Evolutionary conservation across 2,797 vertebrate genomes (phyloP).

Genomic region (Sitta carolinensis): DNA sequence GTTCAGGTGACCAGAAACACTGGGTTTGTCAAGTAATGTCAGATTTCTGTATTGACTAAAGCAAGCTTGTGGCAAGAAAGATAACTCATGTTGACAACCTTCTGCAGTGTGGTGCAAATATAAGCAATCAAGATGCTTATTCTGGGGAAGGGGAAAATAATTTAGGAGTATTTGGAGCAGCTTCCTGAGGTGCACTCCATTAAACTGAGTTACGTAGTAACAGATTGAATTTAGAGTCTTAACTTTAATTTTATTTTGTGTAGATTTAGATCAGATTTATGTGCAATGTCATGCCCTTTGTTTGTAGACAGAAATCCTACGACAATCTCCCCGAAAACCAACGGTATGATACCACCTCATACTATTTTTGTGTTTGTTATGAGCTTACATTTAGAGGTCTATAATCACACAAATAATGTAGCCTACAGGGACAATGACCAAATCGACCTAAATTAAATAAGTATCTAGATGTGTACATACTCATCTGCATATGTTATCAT

Average conservation of each 20-base stretch:
- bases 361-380: constrained; percentile 28
- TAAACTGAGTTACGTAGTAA: constrained; percentile 46
- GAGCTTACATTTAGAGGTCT: constrained; percentile 21
- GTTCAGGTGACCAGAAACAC: constrained; percentile 48
- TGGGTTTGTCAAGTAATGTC: constrained; percentile 2
- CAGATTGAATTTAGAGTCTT: constrained; percentile 57
- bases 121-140: background rate
- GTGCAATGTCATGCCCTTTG: constrained; percentile 18
- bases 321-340: background rate
- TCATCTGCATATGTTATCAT: constrained; percentile 59
- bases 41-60: background rate
- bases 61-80: background rate
- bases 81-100: constrained; percentile 43
- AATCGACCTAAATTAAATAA: constrained; percentile 57
- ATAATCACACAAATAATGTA: constrained; percentile 57
- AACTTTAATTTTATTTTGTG: constrained; percentile 58
- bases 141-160: constrained; percentile 52
- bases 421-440: constrained; percentile 48
- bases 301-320: constrained; percentile 36
- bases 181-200: constrained; percentile 51
- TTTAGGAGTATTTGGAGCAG: constrained; percentile 24
- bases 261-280: constrained; percentile 53
- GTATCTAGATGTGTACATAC: constrained; percentile 34
- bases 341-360: background rate
- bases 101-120: constrained; percentile 1